Percentiles rank a stretch among this genome's conserved stretches.
These are phyloP conservation scores for Dolichotis patagonum DNA, from an alignment of 2,113 vertebrate species.

Conservation along the genomic window DNA sequence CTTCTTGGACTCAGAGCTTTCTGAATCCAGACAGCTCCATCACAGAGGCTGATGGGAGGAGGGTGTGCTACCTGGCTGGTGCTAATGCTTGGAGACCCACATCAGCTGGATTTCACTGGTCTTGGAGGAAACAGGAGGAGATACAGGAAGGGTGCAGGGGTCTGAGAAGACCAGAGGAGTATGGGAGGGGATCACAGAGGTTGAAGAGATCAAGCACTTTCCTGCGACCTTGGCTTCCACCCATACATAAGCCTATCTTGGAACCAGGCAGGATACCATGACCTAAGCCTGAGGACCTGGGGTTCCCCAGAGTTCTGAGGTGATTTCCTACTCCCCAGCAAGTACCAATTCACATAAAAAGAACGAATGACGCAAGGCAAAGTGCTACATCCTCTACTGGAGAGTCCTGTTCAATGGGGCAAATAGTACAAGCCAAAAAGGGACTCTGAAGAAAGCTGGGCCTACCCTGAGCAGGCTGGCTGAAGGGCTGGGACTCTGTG, in stretches of 20 bases:
- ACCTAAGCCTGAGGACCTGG: too few relatives aligned
- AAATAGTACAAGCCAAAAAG: neutral
- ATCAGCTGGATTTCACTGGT: neutral
- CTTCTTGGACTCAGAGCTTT: neutral
- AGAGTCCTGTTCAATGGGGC: neutral
- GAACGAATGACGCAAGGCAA: neutral
- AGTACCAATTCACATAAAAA: neutral
- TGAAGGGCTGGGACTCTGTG: neutral
- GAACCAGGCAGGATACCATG: neutral
- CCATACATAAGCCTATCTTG: neutral
- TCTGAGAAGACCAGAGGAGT: neutral
- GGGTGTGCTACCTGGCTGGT: too few relatives aligned
- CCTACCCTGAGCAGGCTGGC: neutral
- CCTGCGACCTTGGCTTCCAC: neutral
- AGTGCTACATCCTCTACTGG: neutral
- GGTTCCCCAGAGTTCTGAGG: neutral
- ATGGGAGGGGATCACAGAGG: neutral
- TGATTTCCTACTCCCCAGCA: neutral
- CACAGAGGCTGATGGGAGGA: neutral
- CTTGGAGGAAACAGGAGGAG: neutral
- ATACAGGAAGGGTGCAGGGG: neutral
- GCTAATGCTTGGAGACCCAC: neutral
- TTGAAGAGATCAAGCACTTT: neutral
- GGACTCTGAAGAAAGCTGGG: neutral
- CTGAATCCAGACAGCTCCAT: neutral